Evolutionary conservation across 2,888 invertebrate species (phyloP).

Genomic region (Oscheius sp.): DNA sequence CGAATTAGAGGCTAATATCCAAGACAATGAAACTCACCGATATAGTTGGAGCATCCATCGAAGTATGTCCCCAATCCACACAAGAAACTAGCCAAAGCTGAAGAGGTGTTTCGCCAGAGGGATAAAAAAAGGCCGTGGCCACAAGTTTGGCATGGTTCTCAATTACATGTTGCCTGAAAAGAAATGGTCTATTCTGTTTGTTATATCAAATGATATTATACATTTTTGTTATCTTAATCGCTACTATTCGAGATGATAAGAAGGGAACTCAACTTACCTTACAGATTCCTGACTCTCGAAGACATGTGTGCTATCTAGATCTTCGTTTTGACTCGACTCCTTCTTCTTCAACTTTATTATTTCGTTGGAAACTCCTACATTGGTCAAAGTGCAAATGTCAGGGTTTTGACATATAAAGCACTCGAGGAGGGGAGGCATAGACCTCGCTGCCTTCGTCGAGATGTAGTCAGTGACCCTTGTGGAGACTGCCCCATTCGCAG

Average conservation of each 20-base stretch:
- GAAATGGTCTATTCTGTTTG: neutral
- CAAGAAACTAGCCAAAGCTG: constrained; percentile 28
- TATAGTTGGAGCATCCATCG: neutral
- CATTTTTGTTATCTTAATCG: too few relatives aligned
- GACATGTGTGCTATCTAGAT: neutral
- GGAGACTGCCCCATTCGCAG: neutral
- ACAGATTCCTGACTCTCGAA: constrained; percentile 4
- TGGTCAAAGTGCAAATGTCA: too few relatives aligned
- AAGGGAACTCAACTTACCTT: constrained; percentile 8
- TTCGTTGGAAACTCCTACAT: too few relatives aligned
- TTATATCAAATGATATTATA: too few relatives aligned
- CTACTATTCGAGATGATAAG: neutral
- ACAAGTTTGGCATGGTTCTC: neutral
- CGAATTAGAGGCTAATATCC: neutral
- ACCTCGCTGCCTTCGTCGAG: constrained; percentile 5
- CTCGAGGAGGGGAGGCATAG: constrained; percentile 7
- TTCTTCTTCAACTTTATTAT: neutral
- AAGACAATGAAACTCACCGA: too few relatives aligned
- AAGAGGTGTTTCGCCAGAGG: constrained; percentile 2
- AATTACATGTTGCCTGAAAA: constrained; percentile 27
- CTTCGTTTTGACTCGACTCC: neutral
- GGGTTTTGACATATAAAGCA: constrained; percentile 19
- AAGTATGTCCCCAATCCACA: neutral
- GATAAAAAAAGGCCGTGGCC: constrained; percentile 27
- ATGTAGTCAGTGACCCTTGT: neutral